Conservation (phyloP, 2,797 vertebrate genomes). For the Columba guinea region DNA sequence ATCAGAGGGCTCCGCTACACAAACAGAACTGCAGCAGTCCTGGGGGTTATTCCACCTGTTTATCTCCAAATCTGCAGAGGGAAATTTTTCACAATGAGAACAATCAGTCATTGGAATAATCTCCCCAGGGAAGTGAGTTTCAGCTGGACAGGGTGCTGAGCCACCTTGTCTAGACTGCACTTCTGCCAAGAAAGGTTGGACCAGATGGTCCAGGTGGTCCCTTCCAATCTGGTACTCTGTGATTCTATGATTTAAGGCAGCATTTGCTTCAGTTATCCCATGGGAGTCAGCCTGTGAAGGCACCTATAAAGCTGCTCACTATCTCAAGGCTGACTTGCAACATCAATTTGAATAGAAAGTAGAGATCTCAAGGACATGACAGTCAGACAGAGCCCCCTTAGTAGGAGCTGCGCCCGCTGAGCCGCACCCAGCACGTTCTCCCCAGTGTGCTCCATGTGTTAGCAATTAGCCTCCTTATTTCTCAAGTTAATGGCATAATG, state of each 20-base stretch:
- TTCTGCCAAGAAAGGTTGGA: no score
- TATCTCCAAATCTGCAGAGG: not conserved
- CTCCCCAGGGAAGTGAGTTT: no score
- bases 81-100: no score
- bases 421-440: not conserved
- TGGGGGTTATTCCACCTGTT: not conserved
- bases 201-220: no score
- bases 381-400: not conserved
- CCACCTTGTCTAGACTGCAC: no score
- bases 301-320: not conserved
- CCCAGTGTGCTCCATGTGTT: rapidly evolving
- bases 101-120: no score
- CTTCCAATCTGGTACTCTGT: no score
- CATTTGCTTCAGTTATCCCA: not conserved
- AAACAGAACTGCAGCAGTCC: not conserved
- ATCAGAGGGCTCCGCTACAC: not conserved
- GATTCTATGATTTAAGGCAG: not conserved
- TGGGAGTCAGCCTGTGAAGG: not conserved
- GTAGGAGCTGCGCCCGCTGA: not conserved
- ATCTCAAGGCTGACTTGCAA: not conserved
- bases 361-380: not conserved
- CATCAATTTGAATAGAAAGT: not conserved
- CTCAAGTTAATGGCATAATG: not conserved
- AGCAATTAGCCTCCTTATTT: not conserved
- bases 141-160: no score